Conservation (phyloP, 2,888 invertebrate genomes). For the Halictus ligatus region DNA sequence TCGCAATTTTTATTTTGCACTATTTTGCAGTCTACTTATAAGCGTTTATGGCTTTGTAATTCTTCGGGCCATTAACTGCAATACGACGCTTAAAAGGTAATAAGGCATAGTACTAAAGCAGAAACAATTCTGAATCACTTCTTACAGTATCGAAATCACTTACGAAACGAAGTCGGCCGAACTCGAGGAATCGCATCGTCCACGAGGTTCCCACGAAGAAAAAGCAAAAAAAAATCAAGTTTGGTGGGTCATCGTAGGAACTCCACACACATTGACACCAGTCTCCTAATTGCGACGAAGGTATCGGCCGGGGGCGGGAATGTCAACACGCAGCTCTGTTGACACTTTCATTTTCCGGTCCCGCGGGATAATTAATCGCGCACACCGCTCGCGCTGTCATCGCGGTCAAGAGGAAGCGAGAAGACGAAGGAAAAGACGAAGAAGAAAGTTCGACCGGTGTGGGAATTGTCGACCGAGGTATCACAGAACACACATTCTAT, state of each 20-base stretch:
- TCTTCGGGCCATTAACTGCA: too few relatives aligned
- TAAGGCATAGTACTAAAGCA: too few relatives aligned
- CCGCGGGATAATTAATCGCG: conserved; percentile 8
- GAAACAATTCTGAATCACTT: too few relatives aligned
- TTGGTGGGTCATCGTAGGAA: not conserved
- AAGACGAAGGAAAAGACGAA: not conserved
- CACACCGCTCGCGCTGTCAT: not conserved
- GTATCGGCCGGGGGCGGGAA: not conserved
- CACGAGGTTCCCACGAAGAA: not conserved
- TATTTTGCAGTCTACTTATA: too few relatives aligned
- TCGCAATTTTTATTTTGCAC: too few relatives aligned
- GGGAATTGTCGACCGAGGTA: not conserved
- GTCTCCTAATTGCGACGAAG: not conserved
- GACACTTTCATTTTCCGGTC: not conserved
- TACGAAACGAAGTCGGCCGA: not conserved
- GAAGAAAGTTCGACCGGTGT: not conserved
- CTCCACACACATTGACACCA: not conserved
- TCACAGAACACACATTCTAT: not conserved
- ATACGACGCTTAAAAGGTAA: too few relatives aligned
- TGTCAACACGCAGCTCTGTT: not conserved
- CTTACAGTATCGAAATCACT: not conserved
- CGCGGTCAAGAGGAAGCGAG: not conserved
- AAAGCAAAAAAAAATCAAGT: not conserved
- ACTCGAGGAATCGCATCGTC: not conserved
- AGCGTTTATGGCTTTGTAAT: too few relatives aligned